Evolutionary conservation across 2,113 vertebrate species (phyloP), one percentile per base, ranked within the genome.

Genomic region (Noctilio leporinus): DNA sequence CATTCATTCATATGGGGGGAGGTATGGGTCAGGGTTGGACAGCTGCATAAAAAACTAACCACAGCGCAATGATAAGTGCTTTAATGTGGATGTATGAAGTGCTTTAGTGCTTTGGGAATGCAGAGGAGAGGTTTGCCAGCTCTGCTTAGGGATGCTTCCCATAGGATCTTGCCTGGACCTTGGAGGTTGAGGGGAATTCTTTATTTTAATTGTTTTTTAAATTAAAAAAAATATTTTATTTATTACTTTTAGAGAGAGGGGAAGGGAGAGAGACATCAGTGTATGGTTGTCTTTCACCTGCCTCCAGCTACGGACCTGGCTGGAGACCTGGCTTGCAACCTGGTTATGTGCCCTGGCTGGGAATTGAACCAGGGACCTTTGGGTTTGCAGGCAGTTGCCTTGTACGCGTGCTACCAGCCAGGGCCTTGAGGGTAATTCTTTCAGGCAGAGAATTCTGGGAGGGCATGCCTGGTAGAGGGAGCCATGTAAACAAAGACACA

Each of bases 71-170:
- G n/a, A 0, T 33, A 69, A 78, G 85, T 82, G 76, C 81, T 89
- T 92, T 73, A 82, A 82, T 24, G 22, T 77, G 88, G 47, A 55
- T 57, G 11, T 94, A 69, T 81, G 73, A 51, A 82, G 85, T 82
- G 76, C 77, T 89, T 93, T 64, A 82, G 87, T 93, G 82, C 43
- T 95, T 77, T 59, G 80, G 92, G 81, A 83, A 81, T 55, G 55
- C 51, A 64, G 64, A 91, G 49, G 76, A 85, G 51, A 47, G 57
- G 87, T 59, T 67, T 5, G 4, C 55, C n/a, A 49, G 43, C 43
- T 86, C 33, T 91, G 45, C 67, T 43, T 43, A 28, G 38, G 33
- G 22, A 24, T 88, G 30, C 35, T 82, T 81, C 76, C 35, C 30
- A 14, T 2, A 57, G 40, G 59, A 73, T 77, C 65, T 47, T 55